Percentiles rank a stretch among this genome's conserved stretches.
These are phyloP conservation scores for Nebria brevicollis DNA, from an alignment of 2,888 invertebrate species.

Conservation along the genomic window DNA sequence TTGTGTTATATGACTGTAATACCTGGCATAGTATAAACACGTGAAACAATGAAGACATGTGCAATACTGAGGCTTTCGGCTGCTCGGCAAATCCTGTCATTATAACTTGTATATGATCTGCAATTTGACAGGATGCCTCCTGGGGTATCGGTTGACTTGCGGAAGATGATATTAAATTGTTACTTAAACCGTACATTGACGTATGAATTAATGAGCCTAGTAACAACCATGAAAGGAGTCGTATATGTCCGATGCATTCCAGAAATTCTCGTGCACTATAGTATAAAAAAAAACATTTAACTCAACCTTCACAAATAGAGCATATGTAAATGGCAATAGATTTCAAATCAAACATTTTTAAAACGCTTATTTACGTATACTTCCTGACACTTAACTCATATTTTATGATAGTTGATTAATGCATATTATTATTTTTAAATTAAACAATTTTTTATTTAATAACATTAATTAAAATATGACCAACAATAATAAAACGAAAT, in stretches of 20 bases:
- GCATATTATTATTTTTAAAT: too few species aligned
- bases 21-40: constrained; percentile 97
- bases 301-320: constrained; percentile 5
- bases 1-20: constrained; percentile 49
- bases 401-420: too few species aligned
- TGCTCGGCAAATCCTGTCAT: constrained; percentile 97
- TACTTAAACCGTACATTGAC: constrained; percentile 69
- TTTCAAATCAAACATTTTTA: too few species aligned
- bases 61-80: constrained; percentile 88
- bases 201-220: constrained; percentile 94
- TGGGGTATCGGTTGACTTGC: constrained; percentile 89
- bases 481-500: not conserved
- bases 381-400: too few species aligned
- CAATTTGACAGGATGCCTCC: constrained; percentile 95
- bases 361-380: too few species aligned
- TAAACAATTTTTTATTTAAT: too few species aligned
- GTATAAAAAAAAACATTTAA: constrained; percentile 49
- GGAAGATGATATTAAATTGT: constrained; percentile 59
- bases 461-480: not conserved
- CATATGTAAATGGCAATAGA: too few species aligned
- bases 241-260: constrained; percentile 95
- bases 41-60: constrained; percentile 96
- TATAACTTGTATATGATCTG: constrained; percentile 96
- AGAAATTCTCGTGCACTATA: constrained; percentile 88
- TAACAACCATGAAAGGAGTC: constrained; percentile 94